A percentile compares a stretch with the other conserved stretches of the same genome.
Conservation (phyloP, 1,140 invertebrate genomes). For the Leptinotarsa lineolata region DNA sequence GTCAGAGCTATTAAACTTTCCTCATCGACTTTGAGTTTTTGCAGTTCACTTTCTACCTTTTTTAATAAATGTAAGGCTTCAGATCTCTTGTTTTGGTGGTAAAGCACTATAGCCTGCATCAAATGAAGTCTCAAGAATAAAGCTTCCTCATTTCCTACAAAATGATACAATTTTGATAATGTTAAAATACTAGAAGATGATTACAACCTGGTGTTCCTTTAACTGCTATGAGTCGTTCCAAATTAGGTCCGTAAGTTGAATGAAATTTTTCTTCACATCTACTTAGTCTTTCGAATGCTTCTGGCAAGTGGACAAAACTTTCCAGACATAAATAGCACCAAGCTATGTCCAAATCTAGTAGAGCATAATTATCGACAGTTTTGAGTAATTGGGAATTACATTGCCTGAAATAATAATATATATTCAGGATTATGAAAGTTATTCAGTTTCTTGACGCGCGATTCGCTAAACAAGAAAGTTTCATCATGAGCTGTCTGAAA, state of each 20-base stretch:
- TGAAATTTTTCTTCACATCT: slow-evolving; percentile 70
- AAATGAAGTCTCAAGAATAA: slow-evolving; percentile 76
- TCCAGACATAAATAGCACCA: slow-evolving; percentile 82
- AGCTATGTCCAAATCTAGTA: slow-evolving; percentile 80
- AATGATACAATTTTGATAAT: not conserved
- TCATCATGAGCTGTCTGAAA: no score
- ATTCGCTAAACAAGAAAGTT: no score
- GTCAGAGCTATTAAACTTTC: slow-evolving; percentile 60
- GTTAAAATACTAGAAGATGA: not conserved
- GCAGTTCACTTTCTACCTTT: slow-evolving; percentile 65
- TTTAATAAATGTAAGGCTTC: slow-evolving; percentile 64
- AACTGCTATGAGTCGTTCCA: slow-evolving; percentile 68
- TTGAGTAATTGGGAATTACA: slow-evolving; percentile 71
- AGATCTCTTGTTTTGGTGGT: slow-evolving; percentile 70
- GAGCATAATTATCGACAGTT: slow-evolving; percentile 78
- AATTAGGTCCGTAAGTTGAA: slow-evolving; percentile 71
- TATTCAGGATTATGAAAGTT: no score
- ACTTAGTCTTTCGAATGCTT: slow-evolving; percentile 69
- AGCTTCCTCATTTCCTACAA: slow-evolving; percentile 66
- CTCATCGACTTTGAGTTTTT: slow-evolving; percentile 66
- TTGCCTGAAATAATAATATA: slow-evolving; percentile 55
- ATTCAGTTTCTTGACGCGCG: no score
- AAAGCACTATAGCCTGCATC: slow-evolving; percentile 76
- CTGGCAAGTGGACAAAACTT: slow-evolving; percentile 71
- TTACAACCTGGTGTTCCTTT: slow-evolving; percentile 65